phyloP scores from a whole-genome alignment of 2,797 vertebrate genomes.

The Argentina silus region DNA sequence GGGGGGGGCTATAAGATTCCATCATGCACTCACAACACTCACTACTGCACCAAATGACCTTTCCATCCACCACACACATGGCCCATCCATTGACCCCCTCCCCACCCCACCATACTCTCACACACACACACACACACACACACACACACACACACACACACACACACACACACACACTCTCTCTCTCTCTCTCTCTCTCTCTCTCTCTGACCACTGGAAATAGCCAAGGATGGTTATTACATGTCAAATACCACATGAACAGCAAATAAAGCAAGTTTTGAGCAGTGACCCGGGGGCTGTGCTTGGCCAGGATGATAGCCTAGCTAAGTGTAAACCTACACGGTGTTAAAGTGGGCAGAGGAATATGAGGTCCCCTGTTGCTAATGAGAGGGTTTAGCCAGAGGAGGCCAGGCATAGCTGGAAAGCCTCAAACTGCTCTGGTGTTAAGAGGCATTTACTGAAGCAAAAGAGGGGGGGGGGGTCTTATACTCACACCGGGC shows the following conservation, averaged over 20 bases:
- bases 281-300: conserved; percentile 44
- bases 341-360: conserved; percentile 74
- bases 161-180: no score
- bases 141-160: no score
- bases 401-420: conserved; percentile 75
- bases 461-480: conserved; percentile 72
- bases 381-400: conserved; percentile 80
- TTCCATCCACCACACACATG: no score
- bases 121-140: no score
- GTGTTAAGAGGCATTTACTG: conserved; percentile 79
- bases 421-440: conserved; percentile 72
- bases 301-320: conserved; percentile 51
- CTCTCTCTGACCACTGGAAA: conserved; percentile 37
- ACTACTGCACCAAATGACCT: not conserved
- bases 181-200: no score
- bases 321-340: conserved; percentile 75
- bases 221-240: conserved; percentile 39
- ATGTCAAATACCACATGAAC: conserved; percentile 56
- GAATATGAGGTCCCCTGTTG: conserved; percentile 75
- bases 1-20: conserved; percentile 13
- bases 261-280: conserved; percentile 41
- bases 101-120: no score
- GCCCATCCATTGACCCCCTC: no score
- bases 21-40: conserved; percentile 1
- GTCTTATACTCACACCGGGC: conserved; percentile 85